phyloP scores from a whole-genome alignment of 2,888 invertebrate genomes.

The Athrips mouffetella region DNA sequence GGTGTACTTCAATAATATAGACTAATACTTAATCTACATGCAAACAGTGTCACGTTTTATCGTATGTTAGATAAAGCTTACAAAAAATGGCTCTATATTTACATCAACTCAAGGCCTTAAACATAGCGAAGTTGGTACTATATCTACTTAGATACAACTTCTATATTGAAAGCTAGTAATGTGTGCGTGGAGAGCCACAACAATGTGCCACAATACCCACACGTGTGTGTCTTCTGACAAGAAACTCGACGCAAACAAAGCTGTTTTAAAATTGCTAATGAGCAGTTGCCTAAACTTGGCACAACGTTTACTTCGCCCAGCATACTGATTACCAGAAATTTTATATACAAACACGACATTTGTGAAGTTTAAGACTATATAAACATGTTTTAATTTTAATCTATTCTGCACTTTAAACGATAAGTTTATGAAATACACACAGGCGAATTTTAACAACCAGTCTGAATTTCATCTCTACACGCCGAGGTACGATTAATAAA shows the following conservation, averaged over 20 bases:
- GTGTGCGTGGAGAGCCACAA: slow-evolving; percentile 6
- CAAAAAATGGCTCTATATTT: slow-evolving; percentile 11
- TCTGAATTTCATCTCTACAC: too few species aligned
- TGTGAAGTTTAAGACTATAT: neutral
- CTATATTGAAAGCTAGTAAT: neutral
- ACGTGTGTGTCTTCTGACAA: slow-evolving; percentile 36
- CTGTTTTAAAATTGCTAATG: slow-evolving; percentile 67
- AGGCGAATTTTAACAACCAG: too few species aligned
- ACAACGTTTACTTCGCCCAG: slow-evolving; percentile 46
- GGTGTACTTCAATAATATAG: neutral
- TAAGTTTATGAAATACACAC: too few species aligned
- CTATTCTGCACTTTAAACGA: too few species aligned
- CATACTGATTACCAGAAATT: slow-evolving; percentile 53
- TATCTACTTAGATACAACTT: neutral
- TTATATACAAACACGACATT: slow-evolving; percentile 33
- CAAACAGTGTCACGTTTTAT: slow-evolving; percentile 12
- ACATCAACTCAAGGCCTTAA: slow-evolving; percentile 12
- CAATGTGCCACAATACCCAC: slow-evolving; percentile 32
- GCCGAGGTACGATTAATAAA: too few species aligned
- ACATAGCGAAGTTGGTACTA: neutral
- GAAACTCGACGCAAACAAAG: slow-evolving; percentile 53
- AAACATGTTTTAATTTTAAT: too few species aligned
- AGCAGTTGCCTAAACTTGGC: slow-evolving; percentile 60
- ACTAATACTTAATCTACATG: slow-evolving; percentile 10
- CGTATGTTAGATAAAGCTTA: slow-evolving; percentile 6